phyloP scores from a whole-genome alignment of 2,888 invertebrate species.

The Plagiodera versicolora region DNA sequence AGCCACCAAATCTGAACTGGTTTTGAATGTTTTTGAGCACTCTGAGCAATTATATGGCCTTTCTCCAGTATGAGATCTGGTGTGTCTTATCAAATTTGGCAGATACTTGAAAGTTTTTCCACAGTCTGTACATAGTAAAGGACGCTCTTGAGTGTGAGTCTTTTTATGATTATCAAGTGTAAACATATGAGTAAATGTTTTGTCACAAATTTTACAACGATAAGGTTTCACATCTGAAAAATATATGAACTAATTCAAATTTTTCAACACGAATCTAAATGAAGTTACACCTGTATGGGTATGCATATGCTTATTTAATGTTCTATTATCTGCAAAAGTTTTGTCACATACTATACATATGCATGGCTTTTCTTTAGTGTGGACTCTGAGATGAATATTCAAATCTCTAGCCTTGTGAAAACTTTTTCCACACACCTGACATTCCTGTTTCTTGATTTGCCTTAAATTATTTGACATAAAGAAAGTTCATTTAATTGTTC shows the following conservation, averaged over 20 bases:
- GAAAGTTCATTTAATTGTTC: too few relatives aligned
- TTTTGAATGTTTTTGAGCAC: slow-evolving; percentile 41
- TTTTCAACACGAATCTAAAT: neutral
- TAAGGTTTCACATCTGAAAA: slow-evolving; percentile 43
- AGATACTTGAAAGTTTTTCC: slow-evolving; percentile 46
- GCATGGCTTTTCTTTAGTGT: slow-evolving; percentile 46
- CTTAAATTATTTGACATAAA: slow-evolving; percentile 25
- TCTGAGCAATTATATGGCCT: slow-evolving; percentile 42
- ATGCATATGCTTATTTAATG: slow-evolving; percentile 43
- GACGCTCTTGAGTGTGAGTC: slow-evolving; percentile 44
- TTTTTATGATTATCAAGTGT: slow-evolving; percentile 45
- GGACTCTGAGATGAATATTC: slow-evolving; percentile 41
- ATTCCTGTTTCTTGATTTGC: slow-evolving; percentile 35
- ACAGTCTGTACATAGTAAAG: slow-evolving; percentile 46
- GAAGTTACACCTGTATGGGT: slow-evolving; percentile 38
- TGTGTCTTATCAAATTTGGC: slow-evolving; percentile 46
- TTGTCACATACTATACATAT: slow-evolving; percentile 41
- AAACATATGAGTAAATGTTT: slow-evolving; percentile 44
- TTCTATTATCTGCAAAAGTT: slow-evolving; percentile 44
- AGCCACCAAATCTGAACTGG: slow-evolving; percentile 30
- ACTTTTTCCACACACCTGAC: slow-evolving; percentile 42
- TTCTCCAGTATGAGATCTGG: slow-evolving; percentile 46
- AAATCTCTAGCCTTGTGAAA: slow-evolving; percentile 42
- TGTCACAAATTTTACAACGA: slow-evolving; percentile 41
- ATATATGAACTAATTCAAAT: neutral